These are phyloP conservation scores for Orchesellides sinensis DNA, from an alignment of 2,888 invertebrate genomes.

Conservation along the genomic window DNA sequence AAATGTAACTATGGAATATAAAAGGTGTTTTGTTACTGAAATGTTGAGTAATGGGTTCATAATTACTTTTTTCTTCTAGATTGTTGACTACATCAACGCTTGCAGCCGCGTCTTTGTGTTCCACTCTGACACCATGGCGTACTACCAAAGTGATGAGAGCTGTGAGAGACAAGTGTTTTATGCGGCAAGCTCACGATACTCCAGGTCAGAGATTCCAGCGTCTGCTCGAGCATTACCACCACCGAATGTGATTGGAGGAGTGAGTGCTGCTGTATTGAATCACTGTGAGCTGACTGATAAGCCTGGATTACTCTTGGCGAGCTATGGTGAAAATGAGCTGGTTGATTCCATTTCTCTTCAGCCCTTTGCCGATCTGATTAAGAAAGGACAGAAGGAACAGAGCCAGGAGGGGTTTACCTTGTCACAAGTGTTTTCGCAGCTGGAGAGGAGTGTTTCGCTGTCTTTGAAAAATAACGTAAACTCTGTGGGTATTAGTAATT, in stretches of 20 bases:
- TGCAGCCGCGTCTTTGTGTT: slow-evolving; percentile 62
- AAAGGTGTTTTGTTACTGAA: not conserved
- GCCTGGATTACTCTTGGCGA: slow-evolving; percentile 56
- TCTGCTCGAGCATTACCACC: slow-evolving; percentile 44
- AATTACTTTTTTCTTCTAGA: slow-evolving; percentile 14
- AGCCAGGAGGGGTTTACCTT: slow-evolving; percentile 25
- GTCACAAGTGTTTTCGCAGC: slow-evolving; percentile 46
- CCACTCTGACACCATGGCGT: slow-evolving; percentile 62
- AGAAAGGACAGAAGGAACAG: not conserved
- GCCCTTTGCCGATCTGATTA: slow-evolving; percentile 58
- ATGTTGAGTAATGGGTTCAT: not conserved
- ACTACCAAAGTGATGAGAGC: slow-evolving; percentile 56
- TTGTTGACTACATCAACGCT: slow-evolving; percentile 38
- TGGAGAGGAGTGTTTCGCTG: slow-evolving; percentile 37
- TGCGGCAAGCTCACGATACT: slow-evolving; percentile 47
- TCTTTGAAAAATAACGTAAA: slow-evolving; percentile 40
- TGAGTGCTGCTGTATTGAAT: slow-evolving; percentile 67
- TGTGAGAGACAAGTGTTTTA: slow-evolving; percentile 63
- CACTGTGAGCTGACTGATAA: slow-evolving; percentile 60
- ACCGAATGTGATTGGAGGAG: slow-evolving; percentile 69
- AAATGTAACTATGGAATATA: no score
- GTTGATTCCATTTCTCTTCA: slow-evolving; percentile 69
- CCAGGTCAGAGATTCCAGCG: slow-evolving; percentile 16
- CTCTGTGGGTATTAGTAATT: slow-evolving; percentile 60
- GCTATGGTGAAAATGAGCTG: slow-evolving; percentile 67